Evolutionary conservation across 2,113 vertebrate genomes (phyloP).

Genomic region (Cottus gobio): DNA sequence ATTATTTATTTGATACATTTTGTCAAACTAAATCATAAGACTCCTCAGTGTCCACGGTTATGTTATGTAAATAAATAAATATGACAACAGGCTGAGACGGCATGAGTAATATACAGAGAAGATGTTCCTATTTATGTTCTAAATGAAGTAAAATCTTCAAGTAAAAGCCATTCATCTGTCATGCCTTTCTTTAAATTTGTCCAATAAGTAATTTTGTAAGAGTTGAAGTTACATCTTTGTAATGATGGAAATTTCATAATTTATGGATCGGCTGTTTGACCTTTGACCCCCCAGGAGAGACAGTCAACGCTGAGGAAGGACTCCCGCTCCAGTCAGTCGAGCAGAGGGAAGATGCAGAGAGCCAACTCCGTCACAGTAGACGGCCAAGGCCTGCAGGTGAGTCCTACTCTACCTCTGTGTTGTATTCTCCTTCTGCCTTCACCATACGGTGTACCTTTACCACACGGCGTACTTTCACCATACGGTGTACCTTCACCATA

Average conservation of each 20-base stretch:
- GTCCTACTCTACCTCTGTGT: not conserved
- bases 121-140: not conserved
- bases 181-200: not conserved
- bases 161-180: too few species aligned
- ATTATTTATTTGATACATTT: not conserved
- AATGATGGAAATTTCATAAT: not conserved
- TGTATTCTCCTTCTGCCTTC: not conserved
- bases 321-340: conserved; percentile 86
- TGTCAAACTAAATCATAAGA: not conserved
- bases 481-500: too few species aligned
- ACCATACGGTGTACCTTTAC: too few species aligned
- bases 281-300: conserved; percentile 84
- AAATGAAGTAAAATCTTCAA: too few species aligned
- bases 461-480: too few species aligned
- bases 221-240: not conserved
- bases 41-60: not conserved
- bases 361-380: conserved; percentile 94
- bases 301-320: conserved; percentile 92
- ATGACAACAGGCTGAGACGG: not conserved
- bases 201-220: not conserved
- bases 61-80: too few species aligned
- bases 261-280: not conserved
- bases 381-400: conserved; percentile 95
- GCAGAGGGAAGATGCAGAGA: conserved; percentile 92
- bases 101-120: too few species aligned